Percentiles rank a stretch among this genome's conserved stretches.
phyloP scores from a whole-genome alignment of 2,113 vertebrate species.

The Lamprotornis superbus region DNA sequence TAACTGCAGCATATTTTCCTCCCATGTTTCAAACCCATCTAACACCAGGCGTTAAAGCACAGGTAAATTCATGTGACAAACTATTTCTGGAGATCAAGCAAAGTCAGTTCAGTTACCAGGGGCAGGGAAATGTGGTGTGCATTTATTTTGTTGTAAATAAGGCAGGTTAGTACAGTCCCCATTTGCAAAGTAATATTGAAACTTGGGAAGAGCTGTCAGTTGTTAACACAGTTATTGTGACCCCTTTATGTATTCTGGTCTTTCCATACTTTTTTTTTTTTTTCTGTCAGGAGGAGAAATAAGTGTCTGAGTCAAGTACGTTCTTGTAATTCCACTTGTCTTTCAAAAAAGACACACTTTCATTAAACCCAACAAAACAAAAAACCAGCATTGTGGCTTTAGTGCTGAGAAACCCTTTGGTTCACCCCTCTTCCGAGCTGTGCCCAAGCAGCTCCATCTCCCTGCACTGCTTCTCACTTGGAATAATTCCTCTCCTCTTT shows the following conservation, averaged over 20 bases:
- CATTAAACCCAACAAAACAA: neutral
- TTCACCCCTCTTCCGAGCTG: neutral
- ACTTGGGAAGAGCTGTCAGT: neutral
- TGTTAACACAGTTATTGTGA: neutral
- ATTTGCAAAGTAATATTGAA: neutral
- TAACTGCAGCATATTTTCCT: neutral
- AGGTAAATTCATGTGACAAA: neutral
- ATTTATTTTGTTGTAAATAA: neutral
- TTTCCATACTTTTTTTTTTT: neutral
- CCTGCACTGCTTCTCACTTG: neutral
- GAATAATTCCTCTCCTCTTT: neutral
- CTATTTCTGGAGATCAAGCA: neutral
- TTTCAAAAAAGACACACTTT: neutral
- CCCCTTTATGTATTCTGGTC: neutral
- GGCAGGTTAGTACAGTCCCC: neutral
- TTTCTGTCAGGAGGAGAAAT: neutral
- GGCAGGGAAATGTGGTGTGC: neutral
- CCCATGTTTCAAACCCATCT: neutral
- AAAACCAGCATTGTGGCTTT: neutral
- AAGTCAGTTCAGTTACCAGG: neutral
- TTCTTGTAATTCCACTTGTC: neutral
- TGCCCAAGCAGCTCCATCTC: neutral
- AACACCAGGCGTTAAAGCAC: neutral
- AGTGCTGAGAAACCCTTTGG: neutral
- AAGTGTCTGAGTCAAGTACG: neutral